Percentiles rank a stretch among this genome's conserved stretches.
These are phyloP conservation scores for Drosophila virilis DNA, from an alignment of 1,140 invertebrate species.

Conservation along the genomic window DNA sequence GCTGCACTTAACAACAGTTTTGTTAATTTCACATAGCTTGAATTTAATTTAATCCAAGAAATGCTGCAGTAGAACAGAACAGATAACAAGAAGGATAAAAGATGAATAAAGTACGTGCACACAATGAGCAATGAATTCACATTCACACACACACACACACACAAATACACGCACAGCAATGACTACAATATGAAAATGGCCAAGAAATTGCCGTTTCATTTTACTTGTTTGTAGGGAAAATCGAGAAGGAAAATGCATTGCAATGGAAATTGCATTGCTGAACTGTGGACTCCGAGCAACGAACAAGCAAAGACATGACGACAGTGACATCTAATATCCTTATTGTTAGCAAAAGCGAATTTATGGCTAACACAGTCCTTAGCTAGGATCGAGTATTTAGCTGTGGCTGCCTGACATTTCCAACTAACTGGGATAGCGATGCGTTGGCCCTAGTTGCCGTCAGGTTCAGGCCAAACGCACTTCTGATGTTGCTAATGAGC, in stretches of 20 bases:
- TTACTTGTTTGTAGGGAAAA: slow-evolving; percentile 35
- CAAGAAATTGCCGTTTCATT: slow-evolving; percentile 56
- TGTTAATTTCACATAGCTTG: slow-evolving; percentile 57
- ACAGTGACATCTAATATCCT: slow-evolving; percentile 78
- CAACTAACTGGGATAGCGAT: slow-evolving; percentile 55
- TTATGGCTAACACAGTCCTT: slow-evolving; percentile 76
- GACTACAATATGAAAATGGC: slow-evolving; percentile 76
- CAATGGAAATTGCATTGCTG: slow-evolving; percentile 58
- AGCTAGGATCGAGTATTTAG: slow-evolving; percentile 64
- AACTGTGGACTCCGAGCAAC: slow-evolving; percentile 18
- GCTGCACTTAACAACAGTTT: slow-evolving; percentile 54
- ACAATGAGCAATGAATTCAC: slow-evolving; percentile 45
- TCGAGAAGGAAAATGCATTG: slow-evolving; percentile 39
- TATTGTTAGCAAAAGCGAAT: slow-evolving; percentile 74
- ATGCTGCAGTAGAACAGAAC: slow-evolving; percentile 6
- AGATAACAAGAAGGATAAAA: slow-evolving; percentile 46
- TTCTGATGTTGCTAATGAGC: slow-evolving; percentile 44
- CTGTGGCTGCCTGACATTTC: slow-evolving; percentile 27
- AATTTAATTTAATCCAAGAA: slow-evolving; percentile 41
- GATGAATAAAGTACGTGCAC: slow-evolving; percentile 66
- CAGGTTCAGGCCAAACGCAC: slow-evolving; percentile 33
- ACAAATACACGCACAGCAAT: slow-evolving; percentile 22
- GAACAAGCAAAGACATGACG: slow-evolving; percentile 55
- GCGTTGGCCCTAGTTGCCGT: slow-evolving; percentile 21
- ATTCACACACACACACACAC: slow-evolving; percentile 12